Conservation (phyloP, 2,113 vertebrate species). For the Crypturellus undulatus region DNA sequence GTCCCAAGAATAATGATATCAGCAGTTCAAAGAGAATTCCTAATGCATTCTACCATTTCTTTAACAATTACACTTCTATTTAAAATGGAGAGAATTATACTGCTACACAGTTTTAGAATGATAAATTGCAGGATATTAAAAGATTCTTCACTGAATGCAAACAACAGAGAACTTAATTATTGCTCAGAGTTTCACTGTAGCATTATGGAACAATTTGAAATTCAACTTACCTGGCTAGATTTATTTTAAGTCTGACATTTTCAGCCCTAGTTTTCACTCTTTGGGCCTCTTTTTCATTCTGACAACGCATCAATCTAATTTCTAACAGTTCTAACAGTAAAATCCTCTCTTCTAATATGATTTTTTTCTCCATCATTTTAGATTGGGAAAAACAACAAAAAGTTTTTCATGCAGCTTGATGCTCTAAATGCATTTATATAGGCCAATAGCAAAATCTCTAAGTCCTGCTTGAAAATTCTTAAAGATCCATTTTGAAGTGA, state of each 20-base stretch:
- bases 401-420: neutral
- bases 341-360: conserved; percentile 37
- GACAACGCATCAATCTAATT: conserved; percentile 67
- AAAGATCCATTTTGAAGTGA: neutral
- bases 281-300: conserved; percentile 49
- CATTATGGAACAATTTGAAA: conserved; percentile 58
- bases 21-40: neutral
- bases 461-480: neutral
- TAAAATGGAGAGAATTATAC: conserved; percentile 15
- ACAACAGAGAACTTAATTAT: conserved; percentile 65
- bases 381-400: no score
- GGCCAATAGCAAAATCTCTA: neutral
- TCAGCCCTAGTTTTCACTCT: conserved; percentile 50
- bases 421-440: no score
- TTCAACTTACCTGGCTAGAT: conserved; percentile 53
- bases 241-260: conserved; percentile 73
- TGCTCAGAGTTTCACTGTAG: conserved; percentile 44
- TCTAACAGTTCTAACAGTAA: conserved; percentile 45
- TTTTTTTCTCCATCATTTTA: conserved; percentile 24
- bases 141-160: conserved; percentile 57
- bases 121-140: conserved; percentile 64
- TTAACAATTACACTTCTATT: conserved; percentile 30
- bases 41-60: conserved; percentile 37
- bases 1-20: neutral
- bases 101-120: conserved; percentile 45